Evolutionary conservation across 2,888 invertebrate genomes (phyloP).

Genomic region (Junonia oenone): DNA sequence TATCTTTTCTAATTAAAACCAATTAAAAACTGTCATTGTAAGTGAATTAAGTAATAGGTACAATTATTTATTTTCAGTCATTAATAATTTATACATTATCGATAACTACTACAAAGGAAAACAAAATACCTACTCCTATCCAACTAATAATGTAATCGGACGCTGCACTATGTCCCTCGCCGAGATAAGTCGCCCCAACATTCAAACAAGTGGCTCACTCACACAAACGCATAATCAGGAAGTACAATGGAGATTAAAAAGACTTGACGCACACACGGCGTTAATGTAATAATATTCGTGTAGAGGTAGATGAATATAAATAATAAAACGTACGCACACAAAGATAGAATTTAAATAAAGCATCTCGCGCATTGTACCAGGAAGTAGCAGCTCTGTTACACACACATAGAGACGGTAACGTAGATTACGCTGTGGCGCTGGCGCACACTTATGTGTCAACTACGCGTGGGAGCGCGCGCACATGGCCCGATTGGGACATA

Average conservation of each 20-base stretch:
- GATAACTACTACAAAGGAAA: constrained; percentile 40
- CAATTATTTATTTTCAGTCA: neutral
- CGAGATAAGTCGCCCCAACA: constrained; percentile 77
- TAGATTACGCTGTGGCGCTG: constrained; percentile 57
- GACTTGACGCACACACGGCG: constrained; percentile 65
- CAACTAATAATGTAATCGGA: constrained; percentile 67
- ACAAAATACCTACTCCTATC: constrained; percentile 34
- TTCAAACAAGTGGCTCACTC: constrained; percentile 78
- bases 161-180: constrained; percentile 76
- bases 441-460: constrained; percentile 71
- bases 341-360: constrained; percentile 72
- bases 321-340: constrained; percentile 74
- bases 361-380: constrained; percentile 75
- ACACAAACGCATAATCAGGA: constrained; percentile 69
- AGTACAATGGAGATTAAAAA: constrained; percentile 78
- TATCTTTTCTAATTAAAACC: neutral
- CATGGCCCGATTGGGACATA: constrained; percentile 77
- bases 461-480: constrained; percentile 77
- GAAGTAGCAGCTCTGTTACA: constrained; percentile 71
- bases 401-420: constrained; percentile 51
- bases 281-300: constrained; percentile 72
- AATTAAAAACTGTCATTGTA: neutral
- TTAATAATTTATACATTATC: constrained; percentile 30
- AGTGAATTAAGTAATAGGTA: neutral
- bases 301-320: constrained; percentile 66